Evolutionary conservation across 2,888 invertebrate species (phyloP).

Genomic region (Drosophila tanythrix): DNA sequence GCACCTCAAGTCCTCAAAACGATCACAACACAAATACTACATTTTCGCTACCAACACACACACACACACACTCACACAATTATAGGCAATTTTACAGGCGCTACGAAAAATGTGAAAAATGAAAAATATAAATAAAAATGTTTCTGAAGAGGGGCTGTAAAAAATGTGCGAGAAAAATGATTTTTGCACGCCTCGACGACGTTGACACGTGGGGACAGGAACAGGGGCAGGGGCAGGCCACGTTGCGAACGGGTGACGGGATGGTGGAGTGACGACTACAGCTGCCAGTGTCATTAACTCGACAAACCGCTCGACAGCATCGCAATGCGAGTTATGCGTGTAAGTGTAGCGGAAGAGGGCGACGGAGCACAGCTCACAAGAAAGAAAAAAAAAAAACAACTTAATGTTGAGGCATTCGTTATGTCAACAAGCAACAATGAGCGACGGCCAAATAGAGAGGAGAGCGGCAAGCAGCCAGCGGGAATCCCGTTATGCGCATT

Average conservation of each 20-base stretch:
- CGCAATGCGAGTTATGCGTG: conserved; percentile 67
- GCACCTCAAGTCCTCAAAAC: conserved; percentile 54
- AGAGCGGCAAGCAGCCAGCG: conserved; percentile 5
- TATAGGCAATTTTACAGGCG: conserved; percentile 65
- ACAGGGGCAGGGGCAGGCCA: conserved; percentile 2
- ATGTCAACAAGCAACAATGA: conserved; percentile 77
- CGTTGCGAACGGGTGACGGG: background rate
- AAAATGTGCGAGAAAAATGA: conserved; percentile 74
- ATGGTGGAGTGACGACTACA: conserved; percentile 32
- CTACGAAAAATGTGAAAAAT: conserved; percentile 64
- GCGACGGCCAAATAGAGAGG: conserved; percentile 11
- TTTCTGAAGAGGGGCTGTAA: conserved; percentile 52
- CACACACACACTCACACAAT: conserved; percentile 26
- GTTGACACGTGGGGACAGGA: conserved; percentile 51
- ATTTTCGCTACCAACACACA: background rate
- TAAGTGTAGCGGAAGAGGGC: conserved; percentile 76
- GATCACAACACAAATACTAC: conserved; percentile 38
- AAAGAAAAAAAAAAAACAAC: conserved; percentile 16
- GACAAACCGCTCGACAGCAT: conserved; percentile 67
- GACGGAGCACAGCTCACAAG: conserved; percentile 24
- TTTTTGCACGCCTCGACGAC: conserved; percentile 75
- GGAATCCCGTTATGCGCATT: conserved; percentile 66
- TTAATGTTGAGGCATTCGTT: conserved; percentile 77
- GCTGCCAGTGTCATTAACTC: conserved; percentile 79
- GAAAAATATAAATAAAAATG: conserved; percentile 67